Conservation (phyloP, 1,140 invertebrate genomes). For the Gryllus bimaculatus region DNA sequence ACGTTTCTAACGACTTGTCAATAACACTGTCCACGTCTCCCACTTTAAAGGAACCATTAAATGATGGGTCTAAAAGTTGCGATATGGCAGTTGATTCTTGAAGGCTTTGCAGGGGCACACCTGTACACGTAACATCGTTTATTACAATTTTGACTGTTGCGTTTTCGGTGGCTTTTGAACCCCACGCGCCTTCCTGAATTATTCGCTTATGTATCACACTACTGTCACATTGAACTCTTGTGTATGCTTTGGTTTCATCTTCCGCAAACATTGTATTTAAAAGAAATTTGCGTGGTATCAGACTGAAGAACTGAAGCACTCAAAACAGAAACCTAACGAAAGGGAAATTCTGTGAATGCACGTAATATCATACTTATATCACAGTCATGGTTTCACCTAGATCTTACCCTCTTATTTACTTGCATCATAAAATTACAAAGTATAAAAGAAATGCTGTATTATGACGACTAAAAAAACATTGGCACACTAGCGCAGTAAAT, state of each 20-base stretch:
- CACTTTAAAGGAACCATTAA: background rate
- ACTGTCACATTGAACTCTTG: background rate
- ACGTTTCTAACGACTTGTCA: background rate
- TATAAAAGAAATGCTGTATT: no score
- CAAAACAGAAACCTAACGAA: no score
- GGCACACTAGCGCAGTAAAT: no score
- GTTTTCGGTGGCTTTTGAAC: background rate
- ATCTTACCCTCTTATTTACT: no score
- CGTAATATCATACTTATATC: no score
- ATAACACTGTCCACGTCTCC: background rate
- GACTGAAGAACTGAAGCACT: no score
- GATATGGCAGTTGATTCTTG: background rate
- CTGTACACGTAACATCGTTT: background rate
- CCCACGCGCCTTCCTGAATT: background rate
- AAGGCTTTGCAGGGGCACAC: background rate
- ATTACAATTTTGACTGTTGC: background rate
- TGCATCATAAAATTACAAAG: no score
- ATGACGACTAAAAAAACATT: no score
- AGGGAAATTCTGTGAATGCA: no score
- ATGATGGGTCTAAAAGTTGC: background rate
- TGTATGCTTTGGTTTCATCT: background rate
- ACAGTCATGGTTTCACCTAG: no score
- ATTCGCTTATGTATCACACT: background rate
- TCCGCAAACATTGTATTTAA: background rate
- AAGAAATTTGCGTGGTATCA: no score